Evolutionary conservation across 2,113 vertebrate genomes (phyloP).

Genomic region (Oreochromis niloticus): DNA sequence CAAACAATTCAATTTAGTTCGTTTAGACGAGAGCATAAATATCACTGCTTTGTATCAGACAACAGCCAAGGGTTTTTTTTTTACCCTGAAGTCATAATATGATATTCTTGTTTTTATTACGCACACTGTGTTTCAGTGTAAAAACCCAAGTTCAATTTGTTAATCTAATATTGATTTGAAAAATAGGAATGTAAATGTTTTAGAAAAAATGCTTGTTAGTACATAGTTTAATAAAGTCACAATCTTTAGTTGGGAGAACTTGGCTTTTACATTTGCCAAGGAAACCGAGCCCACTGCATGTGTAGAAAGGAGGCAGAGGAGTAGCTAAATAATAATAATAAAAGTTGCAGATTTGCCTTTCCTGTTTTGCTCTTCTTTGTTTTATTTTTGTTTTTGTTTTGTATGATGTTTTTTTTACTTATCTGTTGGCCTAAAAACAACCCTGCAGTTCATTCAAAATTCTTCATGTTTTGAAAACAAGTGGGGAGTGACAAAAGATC

Average conservation of each 20-base stretch:
- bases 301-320: neutral
- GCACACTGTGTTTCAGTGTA: neutral
- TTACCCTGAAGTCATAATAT: neutral
- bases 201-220: neutral
- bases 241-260: neutral
- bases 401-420: neutral
- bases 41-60: neutral
- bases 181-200: neutral
- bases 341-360: neutral
- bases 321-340: neutral
- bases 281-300: neutral
- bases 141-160: neutral
- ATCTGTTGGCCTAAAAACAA: neutral
- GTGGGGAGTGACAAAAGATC: neutral
- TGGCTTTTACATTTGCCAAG: neutral
- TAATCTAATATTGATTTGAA: neutral
- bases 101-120: neutral
- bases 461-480: neutral
- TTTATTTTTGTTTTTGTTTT: neutral
- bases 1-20: neutral
- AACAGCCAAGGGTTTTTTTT: accelerated
- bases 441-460: neutral
- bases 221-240: neutral
- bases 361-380: neutral
- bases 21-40: neutral